These are phyloP conservation scores for Aptenodytes patagonicus DNA, from an alignment of 2,113 vertebrate species.

Conservation along the genomic window DNA sequence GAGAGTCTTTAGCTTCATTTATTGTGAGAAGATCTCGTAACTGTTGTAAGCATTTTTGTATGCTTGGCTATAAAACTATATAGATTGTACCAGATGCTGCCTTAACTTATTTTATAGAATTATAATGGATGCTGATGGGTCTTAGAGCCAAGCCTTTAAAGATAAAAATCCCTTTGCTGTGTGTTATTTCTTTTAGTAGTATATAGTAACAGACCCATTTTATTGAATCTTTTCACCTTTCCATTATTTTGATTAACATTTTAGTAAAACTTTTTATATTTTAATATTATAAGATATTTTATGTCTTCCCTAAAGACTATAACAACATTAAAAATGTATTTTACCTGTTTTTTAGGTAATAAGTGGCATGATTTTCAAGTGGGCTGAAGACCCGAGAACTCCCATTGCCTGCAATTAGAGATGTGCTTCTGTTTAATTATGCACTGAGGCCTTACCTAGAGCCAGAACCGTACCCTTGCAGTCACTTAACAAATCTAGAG, in stretches of 20 bases:
- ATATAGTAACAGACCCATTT: neutral
- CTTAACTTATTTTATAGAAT: conserved; percentile 45
- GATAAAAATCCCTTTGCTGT: neutral
- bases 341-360: neutral
- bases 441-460: neutral
- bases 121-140: conserved; percentile 25
- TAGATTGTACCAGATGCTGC: conserved; percentile 26
- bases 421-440: neutral
- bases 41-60: conserved; percentile 14
- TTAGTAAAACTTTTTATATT: neutral
- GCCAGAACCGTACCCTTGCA: neutral
- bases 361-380: neutral
- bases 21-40: neutral
- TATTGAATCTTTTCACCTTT: neutral
- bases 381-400: neutral
- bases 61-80: conserved; percentile 36
- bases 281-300: neutral
- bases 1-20: conserved; percentile 8
- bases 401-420: neutral
- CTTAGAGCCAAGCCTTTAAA: conserved; percentile 11
- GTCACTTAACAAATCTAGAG: neutral
- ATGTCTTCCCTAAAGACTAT: neutral
- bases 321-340: neutral
- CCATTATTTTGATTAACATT: neutral
- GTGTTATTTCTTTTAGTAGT: neutral